Evolutionary conservation across 2,888 invertebrate species (phyloP), one percentile per base, ranked within the genome.

Genomic region (Microchrysa polita): DNA sequence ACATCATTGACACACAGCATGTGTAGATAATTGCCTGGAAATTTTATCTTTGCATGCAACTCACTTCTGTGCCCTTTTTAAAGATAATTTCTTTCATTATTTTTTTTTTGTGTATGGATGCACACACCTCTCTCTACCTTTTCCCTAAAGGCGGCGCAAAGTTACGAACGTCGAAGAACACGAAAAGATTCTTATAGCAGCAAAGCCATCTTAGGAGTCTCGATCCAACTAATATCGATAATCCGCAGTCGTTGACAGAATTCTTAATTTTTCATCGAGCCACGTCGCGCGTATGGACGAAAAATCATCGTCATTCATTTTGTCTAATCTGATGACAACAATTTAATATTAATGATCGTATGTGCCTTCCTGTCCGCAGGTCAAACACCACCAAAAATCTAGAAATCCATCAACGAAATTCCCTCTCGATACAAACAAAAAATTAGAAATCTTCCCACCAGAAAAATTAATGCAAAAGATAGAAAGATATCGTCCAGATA

Each of bases 261-360:
- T 65, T 65, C 44, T 65, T 44, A 65, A 65, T 65, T 65, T n/a
- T 48, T 14, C 61, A 40, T 12, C 12, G 12, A 48, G 48, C 14
- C 48, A n/a, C 48, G 48, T 34, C 7, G 27, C 27, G 27, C 2
- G 27, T 7, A 34, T 7, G 27, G 2, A 7, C 27, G 27, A 34
- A 34, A 34, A 34, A 34, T 34, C 27, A 7, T 34, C 27, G 27
- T 34, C 27, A 48, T 12, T 48, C 48, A 48, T n/a, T 48, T 48
- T 7, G 12, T n/a, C 16, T 48, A n/a, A 48, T n/a, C 48, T 48
- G 27, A 22, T 34, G 61, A 61, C 40, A 40, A 61, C 61, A 40
- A 61, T 61, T 61, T 61, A 61, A 61, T 61, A 61, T 61, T 61
- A 61, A 61, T 61, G 61, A 40, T 61, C 61, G 5, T 61, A 61